Conservation (phyloP, 2,888 invertebrate species). For the Timandra comae region DNA sequence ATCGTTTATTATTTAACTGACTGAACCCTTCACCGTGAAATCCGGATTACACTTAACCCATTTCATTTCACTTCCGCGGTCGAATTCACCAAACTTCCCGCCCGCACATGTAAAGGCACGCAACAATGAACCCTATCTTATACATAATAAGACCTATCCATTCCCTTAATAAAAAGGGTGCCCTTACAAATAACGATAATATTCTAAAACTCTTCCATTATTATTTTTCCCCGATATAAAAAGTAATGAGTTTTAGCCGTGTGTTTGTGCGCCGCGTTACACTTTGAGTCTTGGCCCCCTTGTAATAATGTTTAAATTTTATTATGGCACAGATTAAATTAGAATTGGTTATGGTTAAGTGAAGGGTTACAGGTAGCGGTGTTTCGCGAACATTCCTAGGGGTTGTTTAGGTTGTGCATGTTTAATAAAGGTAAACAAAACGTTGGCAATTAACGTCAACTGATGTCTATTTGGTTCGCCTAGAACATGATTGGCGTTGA, state of each 20-base stretch:
- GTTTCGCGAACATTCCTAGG: conserved; percentile 30
- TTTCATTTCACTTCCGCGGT: conserved; percentile 18
- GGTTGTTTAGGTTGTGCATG: conserved; percentile 21
- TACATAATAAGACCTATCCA: conserved; percentile 27
- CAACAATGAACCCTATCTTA: conserved; percentile 13
- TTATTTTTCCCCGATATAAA: conserved; percentile 52
- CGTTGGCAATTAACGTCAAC: conserved; percentile 6
- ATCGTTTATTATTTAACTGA: conserved; percentile 7
- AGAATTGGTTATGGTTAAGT: conserved; percentile 28
- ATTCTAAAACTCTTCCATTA: conserved; percentile 44
- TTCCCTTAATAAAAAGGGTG: conserved; percentile 28
- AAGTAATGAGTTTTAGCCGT: conserved; percentile 41
- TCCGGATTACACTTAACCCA: conserved; percentile 14
- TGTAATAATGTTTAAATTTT: conserved; percentile 33
- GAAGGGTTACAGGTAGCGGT: conserved; percentile 16
- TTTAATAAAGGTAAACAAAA: conserved; percentile 21
- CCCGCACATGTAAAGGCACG: not conserved
- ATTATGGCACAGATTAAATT: conserved; percentile 24
- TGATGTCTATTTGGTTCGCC: not conserved
- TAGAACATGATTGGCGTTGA: not conserved
- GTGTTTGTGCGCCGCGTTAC: conserved; percentile 11
- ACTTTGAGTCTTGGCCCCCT: conserved; percentile 22
- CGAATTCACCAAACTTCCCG: conserved; percentile 8
- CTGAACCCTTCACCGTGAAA: conserved; percentile 4
- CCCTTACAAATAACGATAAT: conserved; percentile 41